Evolutionary conservation across 2,113 vertebrate species (phyloP), one percentile per base, ranked within the genome.

Genomic region (Rattus rattus): DNA sequence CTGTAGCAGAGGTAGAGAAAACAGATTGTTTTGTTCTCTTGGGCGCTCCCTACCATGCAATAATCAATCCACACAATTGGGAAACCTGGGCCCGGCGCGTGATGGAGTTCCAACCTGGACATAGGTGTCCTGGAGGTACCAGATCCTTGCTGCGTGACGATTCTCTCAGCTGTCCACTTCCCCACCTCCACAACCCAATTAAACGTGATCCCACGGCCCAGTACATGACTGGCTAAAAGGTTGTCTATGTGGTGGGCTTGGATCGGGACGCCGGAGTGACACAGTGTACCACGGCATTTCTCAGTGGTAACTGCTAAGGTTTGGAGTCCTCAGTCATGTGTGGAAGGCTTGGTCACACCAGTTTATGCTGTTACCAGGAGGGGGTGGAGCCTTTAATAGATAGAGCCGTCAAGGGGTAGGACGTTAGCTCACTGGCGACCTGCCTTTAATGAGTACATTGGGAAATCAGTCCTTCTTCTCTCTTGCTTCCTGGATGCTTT

Each of bases 21-120:
- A 2, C 14, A 19, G 28, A 11, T 22, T 13, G 11, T 36, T 73
- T 28, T 43, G 36, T 49, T 86, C 22, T 88, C 19, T 52, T 63
- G 59, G 1, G 8, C 16, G 10, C 11, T 24, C 22, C 19, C 4
- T 6, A 0, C 12, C 47, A 13, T 7, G 9, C 19, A 24, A 47
- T 11, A 28, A 30, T 30, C 69, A 54, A 73, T 6, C 56, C 59
- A 39, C 69, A 30, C 17, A 59, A 4, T 8, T 17, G 49, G 80
- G 33, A 59, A 61, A 30, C 8, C 30, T 33, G 10, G 39, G 11
- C 14, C 19, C 49, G 3, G 11, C 8, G 63, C 26, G 20, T 36
- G 84, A 49, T 16, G 43, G 84, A 86, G 49, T 16, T 39, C 61
- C 14, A 30, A 11, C 19, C 39, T 11, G 59, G 59, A 65, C 30